A percentile compares a stretch with the other conserved stretches of the same genome.
phyloP scores from a whole-genome alignment of 2,888 invertebrate genomes.

The Pasiphila rectangulata region DNA sequence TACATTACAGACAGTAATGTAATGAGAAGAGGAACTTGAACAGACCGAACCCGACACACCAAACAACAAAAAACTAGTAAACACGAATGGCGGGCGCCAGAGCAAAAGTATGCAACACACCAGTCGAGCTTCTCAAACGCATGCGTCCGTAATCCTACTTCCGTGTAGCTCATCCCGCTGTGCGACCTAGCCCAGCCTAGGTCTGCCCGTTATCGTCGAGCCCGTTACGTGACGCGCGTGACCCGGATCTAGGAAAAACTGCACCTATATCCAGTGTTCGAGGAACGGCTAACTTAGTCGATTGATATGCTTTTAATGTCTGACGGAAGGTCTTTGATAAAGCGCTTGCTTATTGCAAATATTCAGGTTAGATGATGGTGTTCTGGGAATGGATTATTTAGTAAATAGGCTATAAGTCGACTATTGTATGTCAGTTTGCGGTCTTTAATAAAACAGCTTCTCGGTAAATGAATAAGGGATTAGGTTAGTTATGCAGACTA shows the following conservation, averaged over 20 bases:
- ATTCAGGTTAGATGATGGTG: background rate
- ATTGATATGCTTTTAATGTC: constrained; percentile 7
- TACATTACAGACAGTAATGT: too few relatives aligned
- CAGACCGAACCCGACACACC: too few relatives aligned
- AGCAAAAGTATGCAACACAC: constrained; percentile 7
- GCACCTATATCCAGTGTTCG: constrained; percentile 28
- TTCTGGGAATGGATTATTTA: background rate
- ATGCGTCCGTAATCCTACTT: constrained; percentile 67
- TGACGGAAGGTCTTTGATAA: background rate
- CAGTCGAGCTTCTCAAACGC: too few relatives aligned
- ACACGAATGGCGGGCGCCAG: constrained; percentile 10
- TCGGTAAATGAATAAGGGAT: background rate
- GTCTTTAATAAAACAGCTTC: background rate
- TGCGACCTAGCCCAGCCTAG: constrained; percentile 71
- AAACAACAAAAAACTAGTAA: background rate
- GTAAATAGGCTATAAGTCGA: background rate
- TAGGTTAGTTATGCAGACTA: too few relatives aligned
- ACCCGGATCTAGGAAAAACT: constrained; percentile 69
- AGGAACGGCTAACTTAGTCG: constrained; percentile 12
- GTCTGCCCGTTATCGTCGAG: constrained; percentile 67
- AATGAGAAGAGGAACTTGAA: background rate
- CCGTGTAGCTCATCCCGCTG: constrained; percentile 79
- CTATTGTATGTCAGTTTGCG: background rate
- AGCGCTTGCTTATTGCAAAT: background rate
- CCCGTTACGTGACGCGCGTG: constrained; percentile 77